Evolutionary conservation across 1,140 invertebrate genomes (phyloP), one percentile per base, ranked within the genome.

Genomic region (Zaprionus camerounensis): DNA sequence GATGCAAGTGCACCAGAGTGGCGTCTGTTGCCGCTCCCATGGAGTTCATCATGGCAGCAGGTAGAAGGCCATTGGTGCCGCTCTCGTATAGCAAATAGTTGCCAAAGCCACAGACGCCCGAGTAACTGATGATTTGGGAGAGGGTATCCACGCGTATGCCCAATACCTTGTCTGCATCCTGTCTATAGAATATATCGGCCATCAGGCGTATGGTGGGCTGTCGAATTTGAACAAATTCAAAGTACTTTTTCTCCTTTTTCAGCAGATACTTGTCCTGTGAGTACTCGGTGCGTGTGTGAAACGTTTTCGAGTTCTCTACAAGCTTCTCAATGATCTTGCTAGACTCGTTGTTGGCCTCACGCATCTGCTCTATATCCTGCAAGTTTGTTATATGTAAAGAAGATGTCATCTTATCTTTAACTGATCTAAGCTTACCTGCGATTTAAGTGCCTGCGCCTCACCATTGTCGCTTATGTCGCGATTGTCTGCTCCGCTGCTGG

Each of bases 211-310:
- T 94, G 31, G 94, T 97, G 1, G 98, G 97, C 85, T 94, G 95
- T 15, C 95, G 93, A 38, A 98, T 94, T 69, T 96, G 95, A 20
- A 98, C 93, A 85, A 95, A 96, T 81, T 97, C 96, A 91, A 95
- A 96, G 93, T 98, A 98, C 92, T 98, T 98, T 76, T 96, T 96
- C 80, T 97, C 96, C 92, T 99, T 99, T 91, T 99, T 99, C 57
- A 96, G 96, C 7, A 99, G 94, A 92, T 99, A 99, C 92, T 99
- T 99, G 80, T 98, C 96, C 93, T 99, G 97, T 0, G 98, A 97
- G 92, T 96, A 99, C 84, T 97, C 97, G 1, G 98, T 99, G 94
- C 98, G 99, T 34, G 94, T 94, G 28, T 95, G 94, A 93, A 97
- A 98, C 11, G 97, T 98, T 71, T 95, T 96, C 49, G 98, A 99